Evolutionary conservation across 2,797 vertebrate species (phyloP).

Genomic region (Oophaga sylvatica): DNA sequence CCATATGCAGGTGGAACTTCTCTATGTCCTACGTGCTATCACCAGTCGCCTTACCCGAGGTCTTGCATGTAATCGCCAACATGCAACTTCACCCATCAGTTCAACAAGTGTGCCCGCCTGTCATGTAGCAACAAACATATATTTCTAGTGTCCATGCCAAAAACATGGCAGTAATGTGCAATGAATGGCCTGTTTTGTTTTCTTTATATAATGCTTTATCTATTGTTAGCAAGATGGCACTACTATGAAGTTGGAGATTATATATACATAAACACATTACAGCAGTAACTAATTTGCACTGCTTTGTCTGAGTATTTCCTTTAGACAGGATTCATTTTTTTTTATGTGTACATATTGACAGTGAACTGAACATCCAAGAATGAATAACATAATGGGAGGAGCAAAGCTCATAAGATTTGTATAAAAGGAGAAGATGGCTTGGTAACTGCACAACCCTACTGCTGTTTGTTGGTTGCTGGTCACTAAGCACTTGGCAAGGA

Average conservation of each 20-base stretch:
- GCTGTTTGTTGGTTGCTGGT: too few species aligned
- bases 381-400: neutral
- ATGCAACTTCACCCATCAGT: constrained; percentile 66
- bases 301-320: too few species aligned
- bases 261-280: too few species aligned
- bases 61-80: constrained; percentile 56
- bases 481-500: too few species aligned
- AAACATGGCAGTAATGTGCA: constrained; percentile 79
- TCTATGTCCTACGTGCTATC: constrained; percentile 83
- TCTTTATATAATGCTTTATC: constrained; percentile 71
- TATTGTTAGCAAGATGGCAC: constrained; percentile 75
- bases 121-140: constrained; percentile 76
- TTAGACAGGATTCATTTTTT: constrained; percentile 48
- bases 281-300: too few species aligned
- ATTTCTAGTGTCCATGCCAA: constrained; percentile 77
- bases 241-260: constrained; percentile 55
- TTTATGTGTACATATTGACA: constrained; percentile 44
- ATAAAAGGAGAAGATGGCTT: too few species aligned
- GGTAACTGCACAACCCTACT: too few species aligned
- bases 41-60: constrained; percentile 81
- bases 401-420: too few species aligned
- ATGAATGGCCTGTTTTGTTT: constrained; percentile 75
- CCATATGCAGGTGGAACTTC: constrained; percentile 84
- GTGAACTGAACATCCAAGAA: neutral
- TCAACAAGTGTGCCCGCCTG: constrained; percentile 73